Evolutionary conservation across 2,888 invertebrate species (phyloP), one percentile per base, ranked within the genome.

Genomic region (Carcina quercana): DNA sequence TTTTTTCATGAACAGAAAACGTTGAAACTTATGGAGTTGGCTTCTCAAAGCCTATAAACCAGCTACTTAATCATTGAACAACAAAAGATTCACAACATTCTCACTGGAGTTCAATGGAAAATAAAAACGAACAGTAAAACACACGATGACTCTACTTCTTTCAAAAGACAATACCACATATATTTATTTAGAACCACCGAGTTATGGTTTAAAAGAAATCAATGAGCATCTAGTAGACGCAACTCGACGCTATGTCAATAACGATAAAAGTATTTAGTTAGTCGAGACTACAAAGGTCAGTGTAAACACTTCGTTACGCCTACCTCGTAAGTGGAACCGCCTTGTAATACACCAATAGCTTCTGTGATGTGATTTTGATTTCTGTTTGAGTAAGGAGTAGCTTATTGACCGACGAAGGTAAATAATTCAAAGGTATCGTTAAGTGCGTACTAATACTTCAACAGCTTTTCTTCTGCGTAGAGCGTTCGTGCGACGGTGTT

Each of bases 231-330:
- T 62, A 56, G 72, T 69, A 67, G 68, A 68, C 60, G 72, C 59
- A 69, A 75, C 71, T 65, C 59, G 59, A 76, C 65, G 71, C 73
- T 74, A 62, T 63, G 72, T 78, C 69, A 80, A 82, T 68, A 79
- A 55, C 59, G 75, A 74, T 79, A 76, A 79, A 80, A 78, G 79
- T 82, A 71, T 80, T 82, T 82, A 66, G 66, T 59, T 57, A 64
- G 64, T 65, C 57, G 62, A 71, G 66, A 60, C 66, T 71, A 79
- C 75, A 79, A 78, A 76, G 78, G 75, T 72, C 71, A 61, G 49
- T 50, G 74, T 54, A 76, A 80, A 80, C 70, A 79, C 69, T 75
- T 43, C 40, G 53, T 46, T 46, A 67, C 76, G 71, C 76, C 80
- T 64, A 78, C 74, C 52, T 42, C 47, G 52, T 44, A 36, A 46